Evolutionary conservation across 2,888 invertebrate genomes (phyloP), one percentile per base, ranked within the genome.

Genomic region (Noctua janthina): DNA sequence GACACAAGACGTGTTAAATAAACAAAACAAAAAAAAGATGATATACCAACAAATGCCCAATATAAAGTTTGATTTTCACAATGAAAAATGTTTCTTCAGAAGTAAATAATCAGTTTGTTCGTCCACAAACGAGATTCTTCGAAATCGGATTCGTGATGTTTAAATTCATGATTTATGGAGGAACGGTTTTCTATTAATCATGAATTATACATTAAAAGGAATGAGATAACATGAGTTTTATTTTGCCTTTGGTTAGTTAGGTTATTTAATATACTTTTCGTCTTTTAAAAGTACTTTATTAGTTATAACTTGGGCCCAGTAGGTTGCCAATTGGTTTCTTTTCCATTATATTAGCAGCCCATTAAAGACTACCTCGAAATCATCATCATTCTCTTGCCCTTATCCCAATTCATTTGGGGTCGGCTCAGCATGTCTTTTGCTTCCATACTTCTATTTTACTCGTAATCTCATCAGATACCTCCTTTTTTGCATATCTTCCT

Each of bases 121-220:
- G 39, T 29, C 66, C 43, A 59, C 59, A 85, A 82, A 82, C 51
- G 54, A 62, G 13, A 74, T 82, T 82, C 69, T 1, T 2, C 29
- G 82, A 86, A 82, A 75, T 69, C 74, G 59, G 64, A 51, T 70
- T 59, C 51, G 35, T 62, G 35, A 82, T 82, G 49, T 86, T 74
- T 82, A 64, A n/a, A 86, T 82, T 86, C 82, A 85, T 86, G 49
- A 86, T 86, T 68, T 29, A 49, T 74, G 13, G 67, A 35, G 35
- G 8, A n/a, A 79, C 2, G 20, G 56, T 62, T 56, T 74, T 20
- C n/a, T 51, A 49, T 69, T 62, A 49, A 64, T 39, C 29, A 72
- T 82, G 73, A 75, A 87, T 82, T 64, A 75, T 39, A 62, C 79
- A 83, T 83, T 64, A 49, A 81, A 81, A 66, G 49, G 29, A 81